Evolutionary conservation across 2,797 vertebrate genomes (phyloP).

Genomic region (Orientallactaga sibirica): DNA sequence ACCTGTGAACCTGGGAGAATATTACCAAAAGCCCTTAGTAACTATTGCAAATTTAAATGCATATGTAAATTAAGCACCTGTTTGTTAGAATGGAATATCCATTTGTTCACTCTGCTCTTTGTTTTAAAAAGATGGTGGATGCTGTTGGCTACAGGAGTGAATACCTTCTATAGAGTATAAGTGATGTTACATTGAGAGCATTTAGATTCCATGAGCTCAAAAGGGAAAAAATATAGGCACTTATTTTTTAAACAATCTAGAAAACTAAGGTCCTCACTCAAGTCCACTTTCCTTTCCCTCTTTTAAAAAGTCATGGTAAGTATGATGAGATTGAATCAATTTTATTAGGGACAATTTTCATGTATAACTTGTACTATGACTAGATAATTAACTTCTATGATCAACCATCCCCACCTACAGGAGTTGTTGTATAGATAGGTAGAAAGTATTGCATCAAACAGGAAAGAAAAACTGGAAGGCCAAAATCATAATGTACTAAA

Average conservation of each 20-base stretch:
- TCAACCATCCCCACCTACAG: neutral
- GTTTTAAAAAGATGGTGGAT: neutral
- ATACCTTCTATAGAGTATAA: neutral
- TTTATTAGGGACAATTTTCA: neutral
- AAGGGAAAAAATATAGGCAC: neutral
- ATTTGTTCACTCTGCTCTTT: neutral
- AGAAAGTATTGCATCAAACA: neutral
- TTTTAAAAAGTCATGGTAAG: constrained; percentile 4
- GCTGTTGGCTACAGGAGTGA: neutral
- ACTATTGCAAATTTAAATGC: neutral
- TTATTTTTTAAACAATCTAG: neutral
- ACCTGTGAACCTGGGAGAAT: neutral
- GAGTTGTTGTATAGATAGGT: neutral
- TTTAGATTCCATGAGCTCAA: neutral
- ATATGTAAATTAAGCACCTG: neutral
- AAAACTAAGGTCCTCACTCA: neutral
- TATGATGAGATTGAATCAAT: neutral
- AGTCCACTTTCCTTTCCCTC: neutral
- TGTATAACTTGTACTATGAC: neutral
- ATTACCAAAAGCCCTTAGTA: neutral
- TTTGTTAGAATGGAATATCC: neutral
- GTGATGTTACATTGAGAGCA: neutral
- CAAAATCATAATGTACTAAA: neutral
- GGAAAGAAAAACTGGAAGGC: neutral
- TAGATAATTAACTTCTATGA: neutral